phyloP scores from a whole-genome alignment of 37 sponge, comb jelly and placozoan genomes.

The Chondrosia reniformis region DNA sequence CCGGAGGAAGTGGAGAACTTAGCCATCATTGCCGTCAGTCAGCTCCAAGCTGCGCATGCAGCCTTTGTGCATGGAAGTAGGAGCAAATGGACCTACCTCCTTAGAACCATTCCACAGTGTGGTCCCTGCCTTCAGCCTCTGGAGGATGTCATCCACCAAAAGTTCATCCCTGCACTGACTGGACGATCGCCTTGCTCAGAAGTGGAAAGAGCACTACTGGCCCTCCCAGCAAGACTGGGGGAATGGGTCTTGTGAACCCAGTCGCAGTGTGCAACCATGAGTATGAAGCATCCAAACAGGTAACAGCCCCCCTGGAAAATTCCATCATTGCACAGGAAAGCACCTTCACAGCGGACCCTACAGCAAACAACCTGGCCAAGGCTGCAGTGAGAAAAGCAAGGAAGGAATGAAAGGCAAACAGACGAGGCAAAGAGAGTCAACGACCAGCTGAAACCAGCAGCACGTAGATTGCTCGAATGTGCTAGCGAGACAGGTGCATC shows the following conservation, averaged over 20 bases:
- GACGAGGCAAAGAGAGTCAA: background rate
- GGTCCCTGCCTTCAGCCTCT: constrained; percentile 1
- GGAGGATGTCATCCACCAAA: constrained; percentile 18
- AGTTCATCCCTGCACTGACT: constrained; percentile 10
- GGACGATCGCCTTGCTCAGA: constrained; percentile 11
- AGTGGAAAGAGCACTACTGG: constrained; percentile 9
- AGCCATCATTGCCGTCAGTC: constrained; percentile 7
- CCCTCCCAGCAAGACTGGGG: background rate
- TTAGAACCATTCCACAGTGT: constrained; percentile 16
- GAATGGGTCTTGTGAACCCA: background rate
- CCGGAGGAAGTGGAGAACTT: constrained; percentile 17
- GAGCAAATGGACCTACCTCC: constrained; percentile 7
- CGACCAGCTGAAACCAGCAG: background rate
- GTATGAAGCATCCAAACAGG: constrained; percentile 16
- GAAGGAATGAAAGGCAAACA: background rate
- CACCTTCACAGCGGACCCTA: background rate
- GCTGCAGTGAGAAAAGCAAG: background rate
- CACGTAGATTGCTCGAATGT: background rate
- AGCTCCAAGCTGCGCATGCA: constrained; percentile 20
- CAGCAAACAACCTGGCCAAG: background rate
- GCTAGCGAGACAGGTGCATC: constrained; percentile 5
- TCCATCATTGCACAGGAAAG: background rate
- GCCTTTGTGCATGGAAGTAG: constrained; percentile 15
- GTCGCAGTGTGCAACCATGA: background rate
- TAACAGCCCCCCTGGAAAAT: constrained; percentile 1